Conservation (phyloP, 2,797 vertebrate species). For the Gila robusta region DNA sequence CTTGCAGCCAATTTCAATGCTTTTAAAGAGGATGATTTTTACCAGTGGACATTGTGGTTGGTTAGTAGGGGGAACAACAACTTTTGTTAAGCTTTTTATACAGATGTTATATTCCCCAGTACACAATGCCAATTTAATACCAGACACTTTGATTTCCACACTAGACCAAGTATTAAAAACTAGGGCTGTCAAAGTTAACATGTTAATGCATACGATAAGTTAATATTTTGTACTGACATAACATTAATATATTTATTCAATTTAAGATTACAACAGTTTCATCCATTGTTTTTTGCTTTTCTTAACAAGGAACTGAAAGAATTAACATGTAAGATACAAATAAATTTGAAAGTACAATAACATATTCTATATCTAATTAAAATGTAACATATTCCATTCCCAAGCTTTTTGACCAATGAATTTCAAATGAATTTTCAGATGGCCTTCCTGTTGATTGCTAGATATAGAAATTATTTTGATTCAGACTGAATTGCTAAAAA, state of each 20-base stretch:
- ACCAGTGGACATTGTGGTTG: conserved; percentile 12
- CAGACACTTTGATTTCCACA: not conserved
- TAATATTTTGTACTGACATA: no score
- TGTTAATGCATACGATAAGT: not conserved
- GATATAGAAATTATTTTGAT: not conserved
- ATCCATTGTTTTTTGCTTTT: not conserved
- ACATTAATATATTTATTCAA: not conserved
- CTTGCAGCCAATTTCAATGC: conserved; percentile 40
- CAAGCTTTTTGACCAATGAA: not conserved
- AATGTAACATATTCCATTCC: not conserved
- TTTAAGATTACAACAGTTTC: not conserved
- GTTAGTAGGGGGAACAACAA: conserved; percentile 8
- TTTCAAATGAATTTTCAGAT: not conserved
- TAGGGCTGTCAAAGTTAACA: not conserved
- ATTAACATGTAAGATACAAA: not conserved
- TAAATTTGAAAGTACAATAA: not conserved
- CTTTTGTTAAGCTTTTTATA: conserved; percentile 24
- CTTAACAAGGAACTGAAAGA: not conserved
- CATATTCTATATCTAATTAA: not conserved
- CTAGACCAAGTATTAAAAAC: not conserved
- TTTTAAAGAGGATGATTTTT: conserved; percentile 46
- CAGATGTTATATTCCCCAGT: not conserved
- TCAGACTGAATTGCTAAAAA: not conserved
- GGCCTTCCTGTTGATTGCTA: not conserved
- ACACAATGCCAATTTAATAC: not conserved